These are phyloP conservation scores for Bombus huntii DNA, from an alignment of 1,140 invertebrate genomes.

Conservation along the genomic window DNA sequence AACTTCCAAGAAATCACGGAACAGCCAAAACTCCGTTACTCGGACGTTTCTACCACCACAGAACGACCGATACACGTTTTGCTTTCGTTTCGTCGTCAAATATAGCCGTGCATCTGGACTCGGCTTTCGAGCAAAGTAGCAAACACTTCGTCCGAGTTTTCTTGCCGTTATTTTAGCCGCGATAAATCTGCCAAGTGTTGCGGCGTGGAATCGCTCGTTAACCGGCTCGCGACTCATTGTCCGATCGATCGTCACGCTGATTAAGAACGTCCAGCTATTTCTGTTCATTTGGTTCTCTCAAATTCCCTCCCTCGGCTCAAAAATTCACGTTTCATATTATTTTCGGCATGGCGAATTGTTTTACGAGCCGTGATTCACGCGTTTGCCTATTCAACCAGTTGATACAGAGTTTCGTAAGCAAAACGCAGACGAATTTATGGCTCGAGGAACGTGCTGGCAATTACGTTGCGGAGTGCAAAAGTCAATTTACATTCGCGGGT, in stretches of 20 bases:
- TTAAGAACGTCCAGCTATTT: constrained; percentile 35
- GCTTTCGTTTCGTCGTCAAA: constrained; percentile 28
- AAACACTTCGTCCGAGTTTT: background rate
- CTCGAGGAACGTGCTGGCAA: background rate
- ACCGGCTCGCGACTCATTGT: constrained; percentile 13
- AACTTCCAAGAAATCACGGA: background rate
- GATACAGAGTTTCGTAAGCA: constrained; percentile 32
- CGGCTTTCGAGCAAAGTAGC: constrained; percentile 15
- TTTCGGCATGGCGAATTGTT: constrained; percentile 27
- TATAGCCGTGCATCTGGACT: constrained; percentile 20
- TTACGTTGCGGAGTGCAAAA: background rate
- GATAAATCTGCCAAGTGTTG: constrained; percentile 47
- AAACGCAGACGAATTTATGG: constrained; percentile 22
- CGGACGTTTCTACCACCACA: background rate
- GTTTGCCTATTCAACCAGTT: background rate
- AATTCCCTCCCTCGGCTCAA: background rate
- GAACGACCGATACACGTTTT: background rate
- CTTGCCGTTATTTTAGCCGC: constrained; percentile 41
- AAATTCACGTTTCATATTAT: constrained; percentile 2
- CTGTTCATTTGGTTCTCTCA: background rate
- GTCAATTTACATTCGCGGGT: background rate
- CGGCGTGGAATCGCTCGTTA: background rate
- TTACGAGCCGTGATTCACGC: constrained; percentile 36
- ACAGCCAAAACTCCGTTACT: background rate
- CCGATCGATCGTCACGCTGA: constrained; percentile 25